Base-by-base conservation (phyloP, 1,140 invertebrate genomes). In the Penaeus chinensis region DNA sequence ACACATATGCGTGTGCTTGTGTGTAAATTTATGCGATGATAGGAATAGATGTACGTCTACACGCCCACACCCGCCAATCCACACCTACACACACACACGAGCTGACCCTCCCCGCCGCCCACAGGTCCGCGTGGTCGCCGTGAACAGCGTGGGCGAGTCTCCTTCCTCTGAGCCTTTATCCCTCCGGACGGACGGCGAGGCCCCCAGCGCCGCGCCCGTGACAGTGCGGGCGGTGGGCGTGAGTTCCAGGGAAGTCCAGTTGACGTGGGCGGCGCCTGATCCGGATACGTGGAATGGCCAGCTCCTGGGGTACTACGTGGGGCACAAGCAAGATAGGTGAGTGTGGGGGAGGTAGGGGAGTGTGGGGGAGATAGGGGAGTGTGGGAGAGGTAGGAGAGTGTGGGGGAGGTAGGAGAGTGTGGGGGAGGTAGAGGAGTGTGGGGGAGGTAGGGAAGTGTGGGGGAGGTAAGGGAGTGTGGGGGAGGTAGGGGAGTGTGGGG, bases 231-330 rank as follows among this genome's bases (percentile, higher is more conserved):
- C 95, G 1, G 93, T 95, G 87, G 94, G 96, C 2, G 92, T 96
- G 2, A 95, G 95, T 3, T 96, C 96, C 1, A 96, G 95, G 0
- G 95, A 96, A 91, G 93, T 97, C 16, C 93, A 96, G 60, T 94
- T 97, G 2, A 95, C 95, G 5, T 97, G 96, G 96, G 92, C 94
- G 82, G 94, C 95, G 0, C 96, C 96, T 0, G 84, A 94, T 37
- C 92, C 93, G 0, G 95, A 96, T 91, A 90, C 95, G 11, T 92
- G 95, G 78, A 95, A 96, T 91, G 96, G 96, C 2, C 94, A 95
- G 86, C 94, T 96, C 65, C 93, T 95, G 90, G 96, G 95, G 27
- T 96, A 95, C 90, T 94, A 95, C 91, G 93, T 95, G 60, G 94
- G 94, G 13, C 94, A 92, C 84, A 91, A 85, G 37, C 77, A 81